These are phyloP conservation scores for Anastrepha ludens DNA, from an alignment of 1,140 invertebrate genomes.

Conservation along the genomic window DNA sequence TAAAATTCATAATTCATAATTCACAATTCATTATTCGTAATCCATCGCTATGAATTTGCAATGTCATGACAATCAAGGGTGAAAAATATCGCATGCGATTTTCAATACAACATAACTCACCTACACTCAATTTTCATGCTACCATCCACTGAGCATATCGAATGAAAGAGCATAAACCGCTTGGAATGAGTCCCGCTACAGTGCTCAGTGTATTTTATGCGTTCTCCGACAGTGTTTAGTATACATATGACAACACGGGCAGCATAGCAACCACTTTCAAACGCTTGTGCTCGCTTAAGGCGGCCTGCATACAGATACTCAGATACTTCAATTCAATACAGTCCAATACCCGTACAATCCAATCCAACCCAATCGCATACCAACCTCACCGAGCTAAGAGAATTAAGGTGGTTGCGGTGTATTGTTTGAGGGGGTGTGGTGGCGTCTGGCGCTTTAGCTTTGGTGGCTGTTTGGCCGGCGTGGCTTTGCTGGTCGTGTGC, in stretches of 20 bases:
- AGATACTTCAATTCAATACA: constrained; percentile 1
- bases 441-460: constrained; percentile 6
- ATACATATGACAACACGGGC: background rate
- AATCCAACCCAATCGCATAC: background rate
- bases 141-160: constrained; percentile 10
- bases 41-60: too few species aligned
- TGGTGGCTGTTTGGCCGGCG: constrained; percentile 31
- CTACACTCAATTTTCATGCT: background rate
- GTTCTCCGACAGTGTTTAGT: background rate
- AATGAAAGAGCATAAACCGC: background rate
- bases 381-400: background rate
- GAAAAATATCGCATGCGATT: constrained; percentile 11
- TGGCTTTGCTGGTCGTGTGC: background rate
- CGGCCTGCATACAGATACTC: background rate
- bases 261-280: background rate
- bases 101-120: background rate
- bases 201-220: background rate
- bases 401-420: background rate
- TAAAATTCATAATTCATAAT: too few species aligned
- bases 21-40: too few species aligned
- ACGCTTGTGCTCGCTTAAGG: background rate
- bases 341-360: background rate
- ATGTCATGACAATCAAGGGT: too few species aligned
- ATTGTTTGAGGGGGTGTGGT: constrained; percentile 19
- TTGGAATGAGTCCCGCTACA: background rate